Evolutionary conservation across 2,797 vertebrate species (phyloP), one percentile per base, ranked within the genome.

Genomic region (Echeneis naucrates): DNA sequence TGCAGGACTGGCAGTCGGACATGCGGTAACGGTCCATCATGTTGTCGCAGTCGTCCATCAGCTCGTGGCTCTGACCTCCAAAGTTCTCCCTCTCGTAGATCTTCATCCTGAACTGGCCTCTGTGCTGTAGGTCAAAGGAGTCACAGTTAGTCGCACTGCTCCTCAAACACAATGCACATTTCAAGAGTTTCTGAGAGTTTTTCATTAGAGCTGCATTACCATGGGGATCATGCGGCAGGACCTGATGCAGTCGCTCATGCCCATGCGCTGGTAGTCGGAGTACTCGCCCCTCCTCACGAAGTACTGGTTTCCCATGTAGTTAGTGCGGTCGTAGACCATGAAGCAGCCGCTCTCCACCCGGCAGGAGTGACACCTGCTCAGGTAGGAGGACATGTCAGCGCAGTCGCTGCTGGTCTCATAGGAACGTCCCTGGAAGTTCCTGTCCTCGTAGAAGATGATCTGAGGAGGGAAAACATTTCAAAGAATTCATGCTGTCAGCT

Each of bases 361-460:
- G 74, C 91, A 83, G 68, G 94, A 95, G 76, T 93, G 93, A 21
- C 93, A 95, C 84, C 63, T 66, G 89, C 70, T 95, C 80, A 94
- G 82, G 72, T 91, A 89, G 72, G 90, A 77, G 78, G 82, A 76
- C 85, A 95, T 84, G 57, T 95, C 93, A 26, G 90, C 35, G 12
- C 90, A 89, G 73, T 95, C 93, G 11, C 82, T 88, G 58, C 59
- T 92, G 80, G 86, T 90, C 68, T 94, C 92, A 65, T 92, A 94
- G 78, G 86, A 93, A 59, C 90, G 90, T 53, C 93, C 92, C 89
- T 90, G 88, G 86, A 95, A 95, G 85, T 92, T 90, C 54, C 81
- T 92, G 73, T 95, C 94, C 84, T 95, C 94, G 51, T 93, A 95
- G 81, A 94, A 95, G 83, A 85, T 92, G 64, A 94, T 93, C 93